Base-by-base conservation (phyloP, 2,888 invertebrate species). In the Volucella bombylans region DNA sequence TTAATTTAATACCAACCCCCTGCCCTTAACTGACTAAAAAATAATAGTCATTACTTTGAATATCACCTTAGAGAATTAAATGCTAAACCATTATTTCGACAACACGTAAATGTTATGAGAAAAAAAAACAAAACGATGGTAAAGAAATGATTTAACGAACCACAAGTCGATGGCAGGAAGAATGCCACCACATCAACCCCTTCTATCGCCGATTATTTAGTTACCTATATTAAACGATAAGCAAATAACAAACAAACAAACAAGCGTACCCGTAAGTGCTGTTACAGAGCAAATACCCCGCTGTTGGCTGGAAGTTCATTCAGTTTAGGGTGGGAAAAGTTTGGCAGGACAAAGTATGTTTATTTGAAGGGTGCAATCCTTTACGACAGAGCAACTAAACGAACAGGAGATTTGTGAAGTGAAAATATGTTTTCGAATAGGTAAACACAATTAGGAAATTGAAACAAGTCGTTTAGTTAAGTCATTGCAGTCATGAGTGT, bases 381-480 rank as follows among this genome's bases (percentile, higher is more conserved):
- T 69, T 47, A 31, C 31, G 9, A 57, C 50, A 41, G 69, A 69
- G 64, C 69, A 69, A 18, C 55, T 64, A 49, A 69, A 78, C 23
- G 69, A 57, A 77, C 31, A 45, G 61, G n/a, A 18, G 62, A 43
- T 18, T 54, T 62, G n/a, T n/a, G 10, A 41, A 41, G 18, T 14
- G 76, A 49, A 59, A 76, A 78, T 78, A 69, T 57, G 55, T 69
- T 78, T 69, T 49, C 55, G 47, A 69, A 78, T 69, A 78, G 61
- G 79, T 79, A 79, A 79, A 79, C 79, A 79, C 72, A 79, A 79
- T 79, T 79, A 79, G 72, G 65, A 72, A 79, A 79, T 79, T 79
- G 79, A 79, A 79, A 79, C 72, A 65, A 67, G 79, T 79, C 72
- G 72, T 72, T 79, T 72, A 65, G 78, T 71, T 78, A 64, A 79